phyloP scores from a whole-genome alignment of 2,888 invertebrate genomes.

The Volucella inflata region DNA sequence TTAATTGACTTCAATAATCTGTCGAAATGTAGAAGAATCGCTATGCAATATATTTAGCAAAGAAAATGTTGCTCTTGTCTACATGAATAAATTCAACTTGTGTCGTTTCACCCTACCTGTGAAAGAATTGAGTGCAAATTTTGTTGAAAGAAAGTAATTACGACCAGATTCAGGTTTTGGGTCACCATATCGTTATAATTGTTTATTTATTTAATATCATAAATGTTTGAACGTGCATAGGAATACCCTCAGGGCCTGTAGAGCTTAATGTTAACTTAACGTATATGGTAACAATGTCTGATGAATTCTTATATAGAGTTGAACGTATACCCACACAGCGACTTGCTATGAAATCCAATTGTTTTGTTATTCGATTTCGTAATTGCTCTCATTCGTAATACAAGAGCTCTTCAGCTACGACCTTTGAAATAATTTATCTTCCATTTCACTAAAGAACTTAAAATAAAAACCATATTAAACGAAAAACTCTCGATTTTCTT shows the following conservation, averaged over 20 bases:
- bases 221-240: too few species aligned
- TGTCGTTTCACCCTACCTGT: too few species aligned
- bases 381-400: conserved; percentile 61
- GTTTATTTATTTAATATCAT: too few species aligned
- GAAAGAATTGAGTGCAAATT: too few species aligned
- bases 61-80: too few species aligned
- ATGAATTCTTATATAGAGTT: conserved; percentile 45
- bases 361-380: conserved; percentile 59
- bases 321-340: conserved; percentile 45
- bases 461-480: conserved; percentile 15
- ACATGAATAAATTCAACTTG: too few species aligned
- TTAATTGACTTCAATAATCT: too few species aligned
- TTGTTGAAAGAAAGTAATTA: too few species aligned
- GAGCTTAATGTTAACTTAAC: conserved; percentile 32
- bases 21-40: too few species aligned
- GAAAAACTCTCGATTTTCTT: conserved; percentile 70
- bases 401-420: conserved; percentile 39
- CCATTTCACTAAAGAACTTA: conserved; percentile 24
- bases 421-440: conserved; percentile 40
- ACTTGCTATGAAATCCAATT: conserved; percentile 42
- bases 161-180: too few species aligned
- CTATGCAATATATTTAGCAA: too few species aligned
- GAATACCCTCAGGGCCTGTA: conserved; percentile 48
- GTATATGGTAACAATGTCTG: conserved; percentile 49
- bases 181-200: too few species aligned